Evolutionary conservation across 2,113 vertebrate species (phyloP).

Genomic region (Otus sunia): DNA sequence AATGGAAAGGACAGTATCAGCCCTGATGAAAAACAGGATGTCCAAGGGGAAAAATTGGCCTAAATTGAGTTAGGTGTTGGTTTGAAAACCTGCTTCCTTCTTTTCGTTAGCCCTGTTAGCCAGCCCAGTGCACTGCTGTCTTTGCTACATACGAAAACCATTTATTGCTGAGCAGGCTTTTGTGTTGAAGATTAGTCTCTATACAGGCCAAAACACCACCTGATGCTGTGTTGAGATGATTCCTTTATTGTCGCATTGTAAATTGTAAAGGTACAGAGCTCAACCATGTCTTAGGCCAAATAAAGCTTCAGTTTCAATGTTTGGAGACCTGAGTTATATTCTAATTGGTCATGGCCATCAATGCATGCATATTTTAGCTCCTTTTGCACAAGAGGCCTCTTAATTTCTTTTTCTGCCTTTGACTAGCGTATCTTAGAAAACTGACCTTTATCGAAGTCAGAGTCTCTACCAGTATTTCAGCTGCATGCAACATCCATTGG

Average conservation of each 20-base stretch:
- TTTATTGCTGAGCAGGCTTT: slow-evolving; percentile 48
- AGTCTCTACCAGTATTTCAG: slow-evolving; percentile 40
- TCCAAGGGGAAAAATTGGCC: not conserved
- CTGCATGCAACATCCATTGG: slow-evolving; percentile 62
- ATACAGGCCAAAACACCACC: not conserved
- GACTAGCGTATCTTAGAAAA: slow-evolving; percentile 32
- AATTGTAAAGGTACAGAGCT: slow-evolving; percentile 62
- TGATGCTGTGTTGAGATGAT: slow-evolving; percentile 23
- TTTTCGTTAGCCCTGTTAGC: slow-evolving; percentile 34
- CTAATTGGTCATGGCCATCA: slow-evolving; percentile 2
- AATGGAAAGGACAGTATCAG: not conserved
- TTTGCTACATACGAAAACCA: slow-evolving; percentile 38
- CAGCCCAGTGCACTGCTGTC: not conserved
- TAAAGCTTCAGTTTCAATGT: slow-evolving; percentile 63
- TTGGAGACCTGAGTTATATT: slow-evolving; percentile 65
- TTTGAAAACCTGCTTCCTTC: slow-evolving; percentile 29
- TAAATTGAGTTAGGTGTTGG: not conserved
- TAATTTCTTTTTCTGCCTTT: slow-evolving; percentile 55
- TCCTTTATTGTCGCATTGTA: slow-evolving; percentile 62
- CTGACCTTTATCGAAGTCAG: slow-evolving; percentile 39
- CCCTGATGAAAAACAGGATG: not conserved
- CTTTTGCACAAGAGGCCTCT: slow-evolving; percentile 63
- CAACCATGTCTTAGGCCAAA: slow-evolving; percentile 65
- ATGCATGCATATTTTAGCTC: slow-evolving; percentile 60
- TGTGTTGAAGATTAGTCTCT: slow-evolving; percentile 25